Evolutionary conservation across 2,888 invertebrate species (phyloP).

Genomic region (Belgica antarctica): DNA sequence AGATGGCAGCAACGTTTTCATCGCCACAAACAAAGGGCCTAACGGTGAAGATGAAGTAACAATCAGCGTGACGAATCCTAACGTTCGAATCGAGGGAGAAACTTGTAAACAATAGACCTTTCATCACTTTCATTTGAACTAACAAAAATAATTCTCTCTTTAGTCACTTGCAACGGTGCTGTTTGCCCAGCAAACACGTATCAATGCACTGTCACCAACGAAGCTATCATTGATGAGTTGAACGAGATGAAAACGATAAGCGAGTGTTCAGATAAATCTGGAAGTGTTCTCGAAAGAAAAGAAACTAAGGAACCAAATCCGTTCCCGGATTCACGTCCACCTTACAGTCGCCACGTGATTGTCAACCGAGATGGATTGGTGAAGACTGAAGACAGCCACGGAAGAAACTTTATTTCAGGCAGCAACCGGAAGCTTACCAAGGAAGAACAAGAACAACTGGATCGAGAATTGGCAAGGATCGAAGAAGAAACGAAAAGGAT

Average conservation of each 20-base stretch:
- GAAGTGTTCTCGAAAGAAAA: background rate
- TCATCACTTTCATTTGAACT: background rate
- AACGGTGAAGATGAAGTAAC: background rate
- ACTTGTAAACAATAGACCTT: conserved; percentile 6
- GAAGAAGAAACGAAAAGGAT: conserved; percentile 1
- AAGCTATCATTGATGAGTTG: conserved; percentile 6
- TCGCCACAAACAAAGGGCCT: background rate
- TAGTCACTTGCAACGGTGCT: conserved; percentile 15
- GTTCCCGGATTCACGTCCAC: conserved; percentile 2
- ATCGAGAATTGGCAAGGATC: background rate
- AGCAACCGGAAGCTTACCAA: background rate
- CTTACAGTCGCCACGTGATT: conserved; percentile 6
- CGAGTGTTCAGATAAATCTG: conserved; percentile 21
- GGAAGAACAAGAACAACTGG: conserved; percentile 28
- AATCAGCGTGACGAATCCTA: conserved; percentile 21
- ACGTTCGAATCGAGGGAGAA: conserved; percentile 17
- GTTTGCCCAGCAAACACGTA: conserved; percentile 3
- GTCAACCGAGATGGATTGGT: conserved; percentile 11
- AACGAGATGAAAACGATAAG: conserved; percentile 10
- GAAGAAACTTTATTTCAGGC: background rate
- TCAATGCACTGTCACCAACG: conserved; percentile 25
- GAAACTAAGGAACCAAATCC: conserved; percentile 22
- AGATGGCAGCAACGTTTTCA: background rate
- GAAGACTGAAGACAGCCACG: conserved; percentile 24
- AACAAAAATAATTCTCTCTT: background rate